Percentiles rank a stretch among this genome's conserved stretches.
phyloP scores from a whole-genome alignment of 2,888 invertebrate species.

The Gastracanthus pulcherrimus region DNA sequence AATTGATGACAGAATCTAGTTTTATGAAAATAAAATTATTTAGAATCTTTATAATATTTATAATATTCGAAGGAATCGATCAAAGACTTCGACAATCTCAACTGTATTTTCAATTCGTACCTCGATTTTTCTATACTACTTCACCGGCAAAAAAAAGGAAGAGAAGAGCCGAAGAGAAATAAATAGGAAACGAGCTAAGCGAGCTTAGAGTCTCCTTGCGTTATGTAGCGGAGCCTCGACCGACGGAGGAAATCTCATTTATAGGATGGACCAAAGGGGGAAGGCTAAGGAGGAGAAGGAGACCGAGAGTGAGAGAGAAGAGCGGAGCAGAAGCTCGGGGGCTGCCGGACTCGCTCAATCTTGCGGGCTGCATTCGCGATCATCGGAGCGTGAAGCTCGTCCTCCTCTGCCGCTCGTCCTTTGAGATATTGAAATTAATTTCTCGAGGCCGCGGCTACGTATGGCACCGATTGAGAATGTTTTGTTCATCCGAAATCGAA shows the following conservation, averaged over 20 bases:
- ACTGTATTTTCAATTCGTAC: no score
- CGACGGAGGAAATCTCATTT: conserved; percentile 52
- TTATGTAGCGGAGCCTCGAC: neutral
- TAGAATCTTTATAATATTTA: no score
- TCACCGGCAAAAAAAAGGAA: no score
- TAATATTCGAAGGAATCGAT: no score
- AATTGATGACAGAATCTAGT: no score
- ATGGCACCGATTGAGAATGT: conserved; percentile 64
- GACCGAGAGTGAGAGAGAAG: no score
- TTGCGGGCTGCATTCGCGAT: conserved; percentile 70
- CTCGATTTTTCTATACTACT: no score
- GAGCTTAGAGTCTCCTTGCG: conserved; percentile 7
- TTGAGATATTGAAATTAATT: conserved; percentile 75
- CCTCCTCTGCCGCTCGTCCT: conserved; percentile 33
- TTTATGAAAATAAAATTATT: no score
- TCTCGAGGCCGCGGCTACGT: conserved; percentile 55
- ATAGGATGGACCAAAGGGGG: conserved; percentile 6
- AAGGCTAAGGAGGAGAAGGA: neutral
- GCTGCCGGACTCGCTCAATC: conserved; percentile 69
- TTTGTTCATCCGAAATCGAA: conserved; percentile 60
- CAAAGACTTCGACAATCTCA: no score
- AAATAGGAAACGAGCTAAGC: conserved; percentile 29
- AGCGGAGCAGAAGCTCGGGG: conserved; percentile 62
- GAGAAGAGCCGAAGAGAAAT: neutral
- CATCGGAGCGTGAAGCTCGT: conserved; percentile 66